Evolutionary conservation across 2,113 vertebrate genomes (phyloP).

Genomic region (Empidonax traillii): DNA sequence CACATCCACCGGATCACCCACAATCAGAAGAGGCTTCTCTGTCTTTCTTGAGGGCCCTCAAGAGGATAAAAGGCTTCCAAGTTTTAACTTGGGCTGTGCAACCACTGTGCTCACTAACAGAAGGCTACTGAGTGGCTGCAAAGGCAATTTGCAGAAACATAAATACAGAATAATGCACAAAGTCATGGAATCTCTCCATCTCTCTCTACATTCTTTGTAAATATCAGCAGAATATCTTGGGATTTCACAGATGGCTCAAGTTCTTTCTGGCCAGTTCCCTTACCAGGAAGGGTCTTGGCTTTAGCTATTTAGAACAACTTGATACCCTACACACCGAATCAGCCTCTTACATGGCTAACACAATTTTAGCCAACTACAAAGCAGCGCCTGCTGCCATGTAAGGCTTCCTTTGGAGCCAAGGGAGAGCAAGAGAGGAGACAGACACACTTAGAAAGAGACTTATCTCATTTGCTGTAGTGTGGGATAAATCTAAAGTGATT

Average conservation of each 20-base stretch:
- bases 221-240: background rate
- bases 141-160: background rate
- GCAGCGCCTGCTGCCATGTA: fast-evolving
- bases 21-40: background rate
- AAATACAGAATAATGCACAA: background rate
- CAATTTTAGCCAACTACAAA: background rate
- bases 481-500: background rate
- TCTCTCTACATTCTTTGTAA: background rate
- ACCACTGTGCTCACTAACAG: background rate
- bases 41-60: background rate
- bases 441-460: background rate
- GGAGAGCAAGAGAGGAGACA: background rate
- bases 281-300: background rate
- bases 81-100: background rate
- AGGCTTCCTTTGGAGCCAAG: background rate
- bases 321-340: background rate
- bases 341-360: background rate
- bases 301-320: background rate
- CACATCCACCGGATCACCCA: fast-evolving
- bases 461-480: background rate
- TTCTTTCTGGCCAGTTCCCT: background rate
- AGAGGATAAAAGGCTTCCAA: background rate
- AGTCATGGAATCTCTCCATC: background rate
- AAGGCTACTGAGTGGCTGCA: background rate
- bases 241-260: background rate